A percentile compares a stretch with the other conserved stretches of the same genome.
Conservation (phyloP, 2,797 vertebrate species). For the Crocodylus rhombifer region DNA sequence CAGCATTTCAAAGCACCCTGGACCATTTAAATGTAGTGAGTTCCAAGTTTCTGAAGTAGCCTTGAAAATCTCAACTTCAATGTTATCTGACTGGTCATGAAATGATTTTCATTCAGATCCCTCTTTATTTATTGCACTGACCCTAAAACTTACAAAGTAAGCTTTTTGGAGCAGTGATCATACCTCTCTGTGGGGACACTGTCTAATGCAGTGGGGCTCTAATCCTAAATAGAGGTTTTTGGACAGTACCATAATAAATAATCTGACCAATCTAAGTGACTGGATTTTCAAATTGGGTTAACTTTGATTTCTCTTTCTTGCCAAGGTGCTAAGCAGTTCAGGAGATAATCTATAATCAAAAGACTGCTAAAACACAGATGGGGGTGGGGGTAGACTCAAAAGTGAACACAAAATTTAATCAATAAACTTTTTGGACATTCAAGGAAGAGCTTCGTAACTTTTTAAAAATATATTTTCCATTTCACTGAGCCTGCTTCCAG, state of each 20-base stretch:
- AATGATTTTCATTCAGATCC: background rate
- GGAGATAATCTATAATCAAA: background rate
- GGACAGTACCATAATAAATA: background rate
- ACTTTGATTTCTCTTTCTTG: conserved; percentile 29
- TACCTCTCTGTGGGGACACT: background rate
- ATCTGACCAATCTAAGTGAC: background rate
- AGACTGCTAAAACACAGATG: background rate
- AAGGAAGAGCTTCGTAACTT: conserved; percentile 41
- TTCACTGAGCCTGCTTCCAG: conserved; percentile 52
- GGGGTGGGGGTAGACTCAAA: background rate
- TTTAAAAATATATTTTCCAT: conserved; percentile 56
- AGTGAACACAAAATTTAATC: background rate
- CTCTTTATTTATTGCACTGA: rapidly evolving
- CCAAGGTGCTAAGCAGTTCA: background rate
- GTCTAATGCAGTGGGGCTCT: background rate
- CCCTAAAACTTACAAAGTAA: background rate
- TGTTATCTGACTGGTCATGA: background rate
- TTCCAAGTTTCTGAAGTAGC: conserved; percentile 50
- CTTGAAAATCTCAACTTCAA: conserved; percentile 45
- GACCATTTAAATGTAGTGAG: background rate
- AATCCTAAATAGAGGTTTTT: background rate
- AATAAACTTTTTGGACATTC: conserved; percentile 33
- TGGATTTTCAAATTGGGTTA: conserved; percentile 13
- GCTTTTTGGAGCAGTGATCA: background rate
- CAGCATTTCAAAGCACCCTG: background rate